Evolutionary conservation across 2,888 invertebrate species (phyloP), one percentile per base, ranked within the genome.

Genomic region (Phaedon cochleariae): DNA sequence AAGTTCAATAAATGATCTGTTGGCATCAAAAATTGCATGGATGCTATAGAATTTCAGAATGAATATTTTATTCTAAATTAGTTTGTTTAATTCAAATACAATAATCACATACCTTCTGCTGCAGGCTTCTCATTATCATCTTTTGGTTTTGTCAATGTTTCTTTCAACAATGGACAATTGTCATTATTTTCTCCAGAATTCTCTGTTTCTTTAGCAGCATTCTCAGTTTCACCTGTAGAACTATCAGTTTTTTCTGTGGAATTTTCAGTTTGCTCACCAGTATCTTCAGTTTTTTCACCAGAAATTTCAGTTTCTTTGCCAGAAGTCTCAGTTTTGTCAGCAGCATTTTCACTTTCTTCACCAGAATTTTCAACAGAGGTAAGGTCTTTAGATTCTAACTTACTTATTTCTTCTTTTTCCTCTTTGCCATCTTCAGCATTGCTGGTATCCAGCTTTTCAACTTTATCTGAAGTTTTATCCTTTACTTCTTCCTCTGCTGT

Each of bases 111-210:
- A 60, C 48, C 52, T n/a, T 64, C 64, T n/a, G 45, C 29, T 34
- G 54, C 64, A 20, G 17, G 1, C 20, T 54, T 31, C 21, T 22
- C 22, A 45, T 54, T 45, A 51, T 46, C 48, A 48, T 66, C 66
- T 15, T 37, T 29, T 21, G 54, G 21, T 59, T 69, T 69, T 3
- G 59, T 55, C 12, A 69, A 48, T 9, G 66, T 64, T 48, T 69
- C 69, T 59, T 69, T 66, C 41, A 68, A 34, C 52, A 69, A 66
- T n/a, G 68, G 61, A 21, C 21, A 61, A 9, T 61, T 48, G 10
- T 34, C 22, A 22, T 34, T 54, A 54, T 29, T 18, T 29, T 15
- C 22, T 20, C 18, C 17, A 37, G 34, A 37, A 31, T 57, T 53
- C 26, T 67, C 62, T 10, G 45, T 5, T 18, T 48, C 26, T 10